These are phyloP conservation scores for Lycocorax pyrrhopterus DNA, from an alignment of 2,113 vertebrate genomes.

Conservation along the genomic window DNA sequence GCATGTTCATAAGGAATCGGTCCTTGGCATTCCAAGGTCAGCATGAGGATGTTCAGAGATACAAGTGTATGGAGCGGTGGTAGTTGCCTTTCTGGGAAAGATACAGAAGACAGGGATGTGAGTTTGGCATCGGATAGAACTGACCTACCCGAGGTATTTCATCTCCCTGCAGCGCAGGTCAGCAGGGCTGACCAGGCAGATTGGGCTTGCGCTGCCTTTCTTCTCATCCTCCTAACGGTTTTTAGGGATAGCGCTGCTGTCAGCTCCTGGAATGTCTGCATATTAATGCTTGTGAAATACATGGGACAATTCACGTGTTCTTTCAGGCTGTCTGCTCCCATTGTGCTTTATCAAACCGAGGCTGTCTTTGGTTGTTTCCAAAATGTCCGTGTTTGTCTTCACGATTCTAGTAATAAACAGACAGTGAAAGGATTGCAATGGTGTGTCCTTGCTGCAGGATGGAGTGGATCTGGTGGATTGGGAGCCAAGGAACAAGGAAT, in stretches of 20 bases:
- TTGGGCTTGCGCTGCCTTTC: rapidly evolving
- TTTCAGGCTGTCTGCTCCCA: not conserved
- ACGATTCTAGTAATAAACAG: not conserved
- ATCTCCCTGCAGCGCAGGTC: not conserved
- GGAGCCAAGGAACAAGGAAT: conserved; percentile 98
- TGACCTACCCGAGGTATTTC: rapidly evolving
- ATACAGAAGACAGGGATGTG: not conserved
- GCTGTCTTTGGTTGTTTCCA: not conserved
- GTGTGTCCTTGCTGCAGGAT: conserved; percentile 74
- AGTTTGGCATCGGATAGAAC: not conserved
- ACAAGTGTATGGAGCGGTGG: rapidly evolving
- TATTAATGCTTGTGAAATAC: not conserved
- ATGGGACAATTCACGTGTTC: rapidly evolving
- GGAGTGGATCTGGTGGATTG: conserved; percentile 94
- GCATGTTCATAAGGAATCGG: not conserved
- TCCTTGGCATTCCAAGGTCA: not conserved
- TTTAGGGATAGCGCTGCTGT: not conserved
- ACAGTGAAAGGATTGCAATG: not conserved
- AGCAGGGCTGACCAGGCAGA: not conserved
- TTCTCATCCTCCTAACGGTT: not conserved
- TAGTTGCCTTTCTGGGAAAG: not conserved
- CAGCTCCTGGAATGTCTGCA: not conserved
- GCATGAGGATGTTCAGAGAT: not conserved
- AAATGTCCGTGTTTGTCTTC: not conserved
- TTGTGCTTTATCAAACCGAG: rapidly evolving